Conservation (phyloP, 2,888 invertebrate genomes). For the Tenthredo amoena region DNA sequence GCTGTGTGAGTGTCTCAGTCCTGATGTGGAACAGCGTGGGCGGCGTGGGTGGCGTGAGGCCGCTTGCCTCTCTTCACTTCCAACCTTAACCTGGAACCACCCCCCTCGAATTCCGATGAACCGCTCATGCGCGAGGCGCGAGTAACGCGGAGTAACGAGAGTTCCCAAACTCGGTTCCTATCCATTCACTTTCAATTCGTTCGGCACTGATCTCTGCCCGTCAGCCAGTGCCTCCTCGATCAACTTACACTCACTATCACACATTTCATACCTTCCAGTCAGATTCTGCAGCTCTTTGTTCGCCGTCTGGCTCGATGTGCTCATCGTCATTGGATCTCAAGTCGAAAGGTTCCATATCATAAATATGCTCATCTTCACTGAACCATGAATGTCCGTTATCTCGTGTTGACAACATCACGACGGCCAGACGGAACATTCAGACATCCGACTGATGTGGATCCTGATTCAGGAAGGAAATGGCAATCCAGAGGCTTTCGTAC, state of each 20-base stretch:
- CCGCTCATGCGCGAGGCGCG: slow-evolving; percentile 46
- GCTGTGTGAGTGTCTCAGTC: background rate
- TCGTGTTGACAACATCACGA: background rate
- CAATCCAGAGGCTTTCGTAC: background rate
- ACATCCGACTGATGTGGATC: background rate
- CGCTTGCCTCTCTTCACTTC: background rate
- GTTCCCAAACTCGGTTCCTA: slow-evolving; percentile 44
- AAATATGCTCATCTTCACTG: background rate
- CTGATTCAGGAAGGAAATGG: no score
- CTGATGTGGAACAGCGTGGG: slow-evolving; percentile 1
- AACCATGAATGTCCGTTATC: background rate
- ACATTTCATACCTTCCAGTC: background rate
- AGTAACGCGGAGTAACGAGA: slow-evolving; percentile 33
- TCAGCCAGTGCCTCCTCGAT: background rate
- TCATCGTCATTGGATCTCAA: background rate
- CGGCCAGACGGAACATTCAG: background rate
- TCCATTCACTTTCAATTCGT: slow-evolving; percentile 39
- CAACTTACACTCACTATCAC: background rate
- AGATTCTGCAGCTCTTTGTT: background rate
- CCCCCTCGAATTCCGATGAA: slow-evolving; percentile 50
- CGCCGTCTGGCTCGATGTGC: background rate
- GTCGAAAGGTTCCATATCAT: background rate
- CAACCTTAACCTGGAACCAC: slow-evolving; percentile 15
- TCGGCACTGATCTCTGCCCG: slow-evolving; percentile 33
- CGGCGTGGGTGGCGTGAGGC: slow-evolving; percentile 25